Evolutionary conservation across 1,140 invertebrate species (phyloP), one percentile per base, ranked within the genome.

Genomic region (Dryas iulia): DNA sequence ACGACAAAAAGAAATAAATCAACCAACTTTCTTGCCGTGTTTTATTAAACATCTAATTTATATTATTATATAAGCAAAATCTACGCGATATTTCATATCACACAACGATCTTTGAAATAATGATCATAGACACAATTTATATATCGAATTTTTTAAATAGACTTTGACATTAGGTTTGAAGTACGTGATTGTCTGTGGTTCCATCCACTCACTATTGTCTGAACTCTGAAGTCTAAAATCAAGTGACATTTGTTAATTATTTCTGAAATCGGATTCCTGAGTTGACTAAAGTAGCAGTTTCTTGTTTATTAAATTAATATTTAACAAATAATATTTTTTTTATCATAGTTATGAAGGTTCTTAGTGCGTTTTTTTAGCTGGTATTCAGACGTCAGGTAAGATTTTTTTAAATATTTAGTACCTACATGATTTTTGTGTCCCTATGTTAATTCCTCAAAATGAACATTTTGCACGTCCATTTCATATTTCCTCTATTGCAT

Each of bases 401-500:
- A n/a, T 47, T 47, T 18, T 47, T 47, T 18, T 7, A 1, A 47
- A 18, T 47, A 47, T 8, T 28, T 3, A 3, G 6, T 28, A 28
- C 26, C 26, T 47, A 47, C 18, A 21, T 10, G 14, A 14, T 18
- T 47, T 47, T 47, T 47, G 39, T 64, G 28, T 54, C 60, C 39
- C 28, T 30, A 52, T 31, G 61, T 54, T 11, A 56, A 56, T 31
- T 56, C 28, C 61, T 33, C n/a, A 24, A 54, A 35, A 63, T n/a
- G 7, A 63, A 25, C 39, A 53, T 47, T 60, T 28, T 68, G 66
- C 66, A 68, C 52, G 59, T 56, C 59, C 66, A 28, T 61, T 56
- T 66, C 72, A 85, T 77, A 73, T 74, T 61, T 77, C 83, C 82
- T 86, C 71, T 84, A 66, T 91, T 89, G 89, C 89, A 90, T 91